Evolutionary conservation across 2,113 vertebrate species (phyloP), one percentile per base, ranked within the genome.

Genomic region (Rhizomys pruinosus): DNA sequence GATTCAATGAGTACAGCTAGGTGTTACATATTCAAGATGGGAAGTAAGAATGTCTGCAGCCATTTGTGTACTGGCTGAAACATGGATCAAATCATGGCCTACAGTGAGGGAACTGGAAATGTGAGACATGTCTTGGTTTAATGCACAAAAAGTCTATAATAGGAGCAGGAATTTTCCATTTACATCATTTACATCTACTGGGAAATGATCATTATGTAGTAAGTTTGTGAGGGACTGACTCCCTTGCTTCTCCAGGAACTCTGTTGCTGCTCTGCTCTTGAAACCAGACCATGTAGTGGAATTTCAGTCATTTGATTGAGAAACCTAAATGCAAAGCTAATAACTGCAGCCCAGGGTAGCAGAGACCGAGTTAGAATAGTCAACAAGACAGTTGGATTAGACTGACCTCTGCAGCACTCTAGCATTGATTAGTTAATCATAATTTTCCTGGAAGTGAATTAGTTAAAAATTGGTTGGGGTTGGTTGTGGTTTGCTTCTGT

Each of bases 341-440:
- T 37, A 47, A 27, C 23, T 82, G 16, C 32, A 73, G 15, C 9
- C 22, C 32, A 5, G 11, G 8, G 0, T 20, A 4, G 10, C 29
- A 63, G 57, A 47, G 11, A 15, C 1, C 2, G 17, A 37, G 5
- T 34, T 23, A 39, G 29, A 52, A 34, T 63, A 10, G 23, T 11
- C 0, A 39, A 55, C 52, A 23, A 52, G 17, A 11, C 2, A 16
- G 1, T 32, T 11, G 25, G 25, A 16, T 39, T 32, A 22, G 10
- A 3, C 32, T 19, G 4, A 25, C 19, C 7, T 47, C 25, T 8
- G 2, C 6, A 47, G 16, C 47, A 2, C 23, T n/a, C 3, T 13
- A 19, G 6, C 10, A 47, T 25, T 63, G 78, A 9, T 5, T 61
- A 61, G 29, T 71, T 72, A 52, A n/a, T 80, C 47, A n/a, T 11